phyloP scores from a whole-genome alignment of 1,140 invertebrate species.

The Euschistus heros region DNA sequence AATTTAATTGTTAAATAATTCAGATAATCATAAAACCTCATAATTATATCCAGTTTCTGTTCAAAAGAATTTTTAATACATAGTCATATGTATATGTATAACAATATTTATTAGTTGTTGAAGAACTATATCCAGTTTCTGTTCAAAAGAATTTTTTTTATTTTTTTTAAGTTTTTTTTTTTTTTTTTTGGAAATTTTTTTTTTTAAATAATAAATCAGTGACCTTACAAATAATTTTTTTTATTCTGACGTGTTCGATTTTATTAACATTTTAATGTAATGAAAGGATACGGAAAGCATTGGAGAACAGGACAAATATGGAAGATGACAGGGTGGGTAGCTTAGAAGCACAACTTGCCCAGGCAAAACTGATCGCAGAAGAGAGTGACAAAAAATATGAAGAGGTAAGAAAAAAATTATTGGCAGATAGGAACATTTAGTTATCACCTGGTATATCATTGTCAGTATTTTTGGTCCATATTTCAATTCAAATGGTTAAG shows the following conservation, averaged over 20 bases:
- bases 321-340: conserved; percentile 93
- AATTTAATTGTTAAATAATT: too few species aligned
- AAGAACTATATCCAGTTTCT: too few species aligned
- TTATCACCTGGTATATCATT: too few species aligned
- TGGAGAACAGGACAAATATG: conserved; percentile 97
- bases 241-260: conserved; percentile 12
- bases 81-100: too few species aligned
- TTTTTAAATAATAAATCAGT: background rate
- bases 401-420: conserved; percentile 56
- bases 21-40: too few species aligned
- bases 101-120: too few species aligned
- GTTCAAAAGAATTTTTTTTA: too few species aligned
- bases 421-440: background rate
- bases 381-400: conserved; percentile 99
- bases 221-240: background rate
- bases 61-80: too few species aligned
- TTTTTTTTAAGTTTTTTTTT: too few species aligned
- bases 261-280: conserved; percentile 11
- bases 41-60: too few species aligned
- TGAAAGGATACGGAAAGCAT: conserved; percentile 90
- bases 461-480: background rate
- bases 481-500: too few species aligned
- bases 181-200: too few species aligned
- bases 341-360: conserved; percentile 87
- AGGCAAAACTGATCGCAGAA: conserved; percentile 95